Conservation (phyloP, 2,113 vertebrate species). For the Erythrolamprus reginae region DNA sequence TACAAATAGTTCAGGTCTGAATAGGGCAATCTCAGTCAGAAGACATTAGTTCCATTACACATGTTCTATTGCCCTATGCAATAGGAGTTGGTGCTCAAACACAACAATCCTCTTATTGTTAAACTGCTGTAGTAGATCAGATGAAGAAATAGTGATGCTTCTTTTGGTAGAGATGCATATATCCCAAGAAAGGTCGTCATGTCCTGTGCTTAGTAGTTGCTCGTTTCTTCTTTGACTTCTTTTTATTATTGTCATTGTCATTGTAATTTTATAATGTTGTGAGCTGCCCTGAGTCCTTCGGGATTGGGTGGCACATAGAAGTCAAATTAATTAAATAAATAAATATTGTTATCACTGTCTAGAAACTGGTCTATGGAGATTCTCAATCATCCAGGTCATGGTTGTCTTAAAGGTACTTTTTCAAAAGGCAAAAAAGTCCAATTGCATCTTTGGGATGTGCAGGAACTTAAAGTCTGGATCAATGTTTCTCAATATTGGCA, state of each 20-base stretch:
- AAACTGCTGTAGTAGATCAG: background rate
- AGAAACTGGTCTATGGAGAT: background rate
- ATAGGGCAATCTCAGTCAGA: background rate
- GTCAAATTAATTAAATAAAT: no score
- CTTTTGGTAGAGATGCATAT: background rate
- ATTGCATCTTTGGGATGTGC: background rate
- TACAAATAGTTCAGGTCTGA: background rate
- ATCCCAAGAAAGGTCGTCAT: background rate
- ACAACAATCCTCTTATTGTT: background rate
- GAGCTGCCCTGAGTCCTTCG: no score
- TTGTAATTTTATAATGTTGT: no score
- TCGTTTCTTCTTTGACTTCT: no score
- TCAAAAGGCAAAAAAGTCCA: background rate
- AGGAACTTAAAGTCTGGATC: background rate
- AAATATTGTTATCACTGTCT: background rate
- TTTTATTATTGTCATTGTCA: no score
- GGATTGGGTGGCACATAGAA: no score
- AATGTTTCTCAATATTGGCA: background rate
- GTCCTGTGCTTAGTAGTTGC: no score
- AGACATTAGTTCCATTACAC: background rate
- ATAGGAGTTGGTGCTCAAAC: background rate
- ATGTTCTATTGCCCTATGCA: background rate
- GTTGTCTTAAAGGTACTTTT: background rate
- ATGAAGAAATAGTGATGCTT: background rate
- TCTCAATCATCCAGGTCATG: background rate